Conservation (phyloP, 2,113 vertebrate genomes). For the Sialia sialis region DNA sequence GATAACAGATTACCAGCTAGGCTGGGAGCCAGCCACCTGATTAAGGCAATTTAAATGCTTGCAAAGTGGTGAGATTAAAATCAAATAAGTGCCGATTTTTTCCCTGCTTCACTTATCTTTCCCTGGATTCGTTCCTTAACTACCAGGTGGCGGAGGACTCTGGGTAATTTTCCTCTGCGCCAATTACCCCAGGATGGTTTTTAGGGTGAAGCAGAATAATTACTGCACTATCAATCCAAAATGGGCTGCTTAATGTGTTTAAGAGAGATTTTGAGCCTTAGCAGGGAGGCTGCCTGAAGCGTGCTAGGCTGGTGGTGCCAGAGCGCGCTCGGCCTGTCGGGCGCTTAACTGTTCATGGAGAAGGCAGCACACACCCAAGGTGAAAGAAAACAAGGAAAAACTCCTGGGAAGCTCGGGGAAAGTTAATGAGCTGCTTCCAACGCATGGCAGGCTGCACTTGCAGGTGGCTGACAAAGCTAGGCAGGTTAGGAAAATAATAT, state of each 20-base stretch:
- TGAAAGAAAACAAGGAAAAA: constrained; percentile 75
- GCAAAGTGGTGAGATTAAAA: constrained; percentile 98
- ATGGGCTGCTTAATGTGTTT: constrained; percentile 91
- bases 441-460: constrained; percentile 70
- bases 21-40: constrained; percentile 88
- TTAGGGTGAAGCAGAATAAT: constrained; percentile 92
- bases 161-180: constrained; percentile 86
- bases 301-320: constrained; percentile 60
- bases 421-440: constrained; percentile 82
- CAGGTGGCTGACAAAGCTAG: constrained; percentile 78
- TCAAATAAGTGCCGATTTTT: constrained; percentile 91
- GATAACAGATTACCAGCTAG: constrained; percentile 92
- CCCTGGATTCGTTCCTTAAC: constrained; percentile 89
- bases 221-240: constrained; percentile 95
- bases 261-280: constrained; percentile 87
- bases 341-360: constrained; percentile 54
- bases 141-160: constrained; percentile 84
- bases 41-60: constrained; percentile 98
- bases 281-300: constrained; percentile 77
- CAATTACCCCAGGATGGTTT: constrained; percentile 94
- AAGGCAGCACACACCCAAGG: constrained; percentile 74
- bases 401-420: constrained; percentile 73
- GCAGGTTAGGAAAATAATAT: constrained; percentile 82
- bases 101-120: constrained; percentile 83
- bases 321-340: constrained; percentile 48